A percentile compares a stretch with the other conserved stretches of the same genome.
phyloP scores from a whole-genome alignment of 2,797 vertebrate genomes.

The Podarcis siculus region DNA sequence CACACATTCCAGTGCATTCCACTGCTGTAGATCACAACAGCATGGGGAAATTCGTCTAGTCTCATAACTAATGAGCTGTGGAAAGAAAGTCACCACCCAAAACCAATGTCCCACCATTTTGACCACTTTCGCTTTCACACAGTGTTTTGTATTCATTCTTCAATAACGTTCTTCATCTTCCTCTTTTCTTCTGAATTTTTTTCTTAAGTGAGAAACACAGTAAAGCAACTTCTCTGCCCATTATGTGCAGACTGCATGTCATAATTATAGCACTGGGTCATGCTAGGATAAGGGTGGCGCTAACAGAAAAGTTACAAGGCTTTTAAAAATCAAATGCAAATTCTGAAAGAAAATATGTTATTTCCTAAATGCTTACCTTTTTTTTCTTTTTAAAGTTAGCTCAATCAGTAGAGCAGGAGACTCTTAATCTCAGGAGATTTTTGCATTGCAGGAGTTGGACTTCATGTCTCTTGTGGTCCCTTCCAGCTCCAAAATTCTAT shows the following conservation, averaged over 20 bases:
- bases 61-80: too few relatives aligned
- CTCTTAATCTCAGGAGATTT: too few relatives aligned
- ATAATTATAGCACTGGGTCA: neutral
- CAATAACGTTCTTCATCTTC: neutral
- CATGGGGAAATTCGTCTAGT: neutral
- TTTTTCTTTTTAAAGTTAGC: too few relatives aligned
- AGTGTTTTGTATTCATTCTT: neutral
- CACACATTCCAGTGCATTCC: neutral
- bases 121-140: neutral
- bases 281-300: too few relatives aligned
- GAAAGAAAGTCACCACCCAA: neutral
- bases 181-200: neutral
- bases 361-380: neutral
- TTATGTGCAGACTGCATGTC: neutral
- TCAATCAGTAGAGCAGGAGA: too few relatives aligned
- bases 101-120: neutral
- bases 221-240: too few relatives aligned
- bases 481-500: too few relatives aligned
- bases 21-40: neutral
- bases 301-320: neutral
- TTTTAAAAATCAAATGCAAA: neutral
- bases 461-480: too few relatives aligned
- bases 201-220: neutral
- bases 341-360: neutral
- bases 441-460: too few relatives aligned